These are phyloP conservation scores for Vidua macroura DNA, from an alignment of 2,113 vertebrate genomes.

Conservation along the genomic window DNA sequence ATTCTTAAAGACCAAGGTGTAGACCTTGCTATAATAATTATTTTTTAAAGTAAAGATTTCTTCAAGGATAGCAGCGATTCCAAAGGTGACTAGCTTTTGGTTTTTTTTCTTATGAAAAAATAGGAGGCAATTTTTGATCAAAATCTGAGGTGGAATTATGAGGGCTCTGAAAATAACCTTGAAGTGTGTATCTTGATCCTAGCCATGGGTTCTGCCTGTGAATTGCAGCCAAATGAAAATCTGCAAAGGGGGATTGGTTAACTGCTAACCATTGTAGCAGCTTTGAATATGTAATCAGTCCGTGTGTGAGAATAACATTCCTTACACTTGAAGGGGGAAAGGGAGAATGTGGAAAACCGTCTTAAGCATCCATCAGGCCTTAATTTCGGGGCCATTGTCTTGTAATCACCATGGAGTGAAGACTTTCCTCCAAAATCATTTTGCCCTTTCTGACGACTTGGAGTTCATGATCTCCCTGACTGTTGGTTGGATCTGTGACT, in stretches of 20 bases:
- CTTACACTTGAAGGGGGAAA: background rate
- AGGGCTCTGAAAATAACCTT: conserved; percentile 27
- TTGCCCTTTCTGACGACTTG: background rate
- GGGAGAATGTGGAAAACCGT: background rate
- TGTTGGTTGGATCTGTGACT: background rate
- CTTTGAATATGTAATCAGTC: conserved; percentile 40
- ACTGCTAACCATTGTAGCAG: background rate
- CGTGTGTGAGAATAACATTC: background rate
- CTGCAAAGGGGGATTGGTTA: background rate
- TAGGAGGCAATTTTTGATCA: conserved; percentile 4
- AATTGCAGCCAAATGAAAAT: conserved; percentile 46
- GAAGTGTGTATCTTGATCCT: background rate
- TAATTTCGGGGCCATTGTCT: conserved; percentile 48
- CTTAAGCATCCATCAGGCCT: background rate
- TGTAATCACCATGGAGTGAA: conserved; percentile 27
- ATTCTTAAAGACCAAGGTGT: conserved; percentile 46
- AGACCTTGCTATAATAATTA: conserved; percentile 11
- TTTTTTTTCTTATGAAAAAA: background rate
- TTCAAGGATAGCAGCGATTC: background rate
- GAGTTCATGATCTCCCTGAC: background rate
- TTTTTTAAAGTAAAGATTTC: conserved; percentile 17
- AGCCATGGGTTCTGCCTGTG: background rate
- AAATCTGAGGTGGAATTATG: conserved; percentile 41
- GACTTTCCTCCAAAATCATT: background rate
- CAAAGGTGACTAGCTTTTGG: background rate